phyloP scores from a whole-genome alignment of 2,113 vertebrate genomes.

The Corythornis cristatus region DNA sequence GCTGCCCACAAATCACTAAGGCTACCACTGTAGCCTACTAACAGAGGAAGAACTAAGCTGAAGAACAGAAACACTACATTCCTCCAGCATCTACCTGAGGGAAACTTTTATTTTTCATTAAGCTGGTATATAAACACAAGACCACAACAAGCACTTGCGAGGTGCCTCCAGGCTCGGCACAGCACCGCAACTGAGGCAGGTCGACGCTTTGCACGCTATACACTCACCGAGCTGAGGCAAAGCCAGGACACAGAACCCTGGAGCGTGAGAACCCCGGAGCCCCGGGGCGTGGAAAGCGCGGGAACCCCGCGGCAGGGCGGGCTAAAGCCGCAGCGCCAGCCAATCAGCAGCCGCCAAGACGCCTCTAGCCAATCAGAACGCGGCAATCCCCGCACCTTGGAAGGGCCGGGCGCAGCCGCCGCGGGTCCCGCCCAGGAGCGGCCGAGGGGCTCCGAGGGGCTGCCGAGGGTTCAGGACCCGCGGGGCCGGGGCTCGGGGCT shows the following conservation, averaged over 20 bases:
- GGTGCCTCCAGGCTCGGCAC: background rate
- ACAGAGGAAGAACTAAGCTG: background rate
- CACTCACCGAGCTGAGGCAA: background rate
- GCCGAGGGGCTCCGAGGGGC: too few species aligned
- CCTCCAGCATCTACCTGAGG: background rate
- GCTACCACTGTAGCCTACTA: background rate
- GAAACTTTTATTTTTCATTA: background rate
- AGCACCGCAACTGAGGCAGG: background rate
- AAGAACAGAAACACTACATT: background rate
- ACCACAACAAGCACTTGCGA: rapidly evolving
- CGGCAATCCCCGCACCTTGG: background rate
- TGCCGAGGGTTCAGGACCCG: too few species aligned
- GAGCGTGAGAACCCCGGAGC: too few species aligned
- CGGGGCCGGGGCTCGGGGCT: too few species aligned
- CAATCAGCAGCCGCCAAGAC: rapidly evolving
- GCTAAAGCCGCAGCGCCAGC: background rate
- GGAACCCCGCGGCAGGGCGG: too few species aligned
- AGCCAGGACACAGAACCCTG: too few species aligned
- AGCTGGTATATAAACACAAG: background rate
- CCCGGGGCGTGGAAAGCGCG: too few species aligned
- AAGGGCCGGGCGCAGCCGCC: background rate
- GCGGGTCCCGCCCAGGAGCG: too few species aligned
- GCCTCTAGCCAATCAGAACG: background rate
- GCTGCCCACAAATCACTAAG: background rate
- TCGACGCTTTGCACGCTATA: too few species aligned